Base-by-base conservation (phyloP, 2,113 vertebrate genomes). In the Semnornis frantzii region DNA sequence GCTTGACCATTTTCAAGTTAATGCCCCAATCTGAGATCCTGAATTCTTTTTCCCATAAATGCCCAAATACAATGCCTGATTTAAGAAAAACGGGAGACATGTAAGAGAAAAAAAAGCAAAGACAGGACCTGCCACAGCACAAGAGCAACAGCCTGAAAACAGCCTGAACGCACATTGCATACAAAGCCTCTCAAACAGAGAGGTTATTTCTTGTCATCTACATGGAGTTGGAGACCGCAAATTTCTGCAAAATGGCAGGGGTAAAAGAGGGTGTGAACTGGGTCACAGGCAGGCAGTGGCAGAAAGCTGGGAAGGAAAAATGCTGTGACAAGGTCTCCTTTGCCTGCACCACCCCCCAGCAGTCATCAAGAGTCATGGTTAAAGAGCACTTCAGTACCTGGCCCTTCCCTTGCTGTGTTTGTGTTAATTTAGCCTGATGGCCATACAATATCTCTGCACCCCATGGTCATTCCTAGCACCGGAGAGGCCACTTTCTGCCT, bases 101-200 rank as follows among this genome's bases (percentile, higher is more conserved):
- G n/a, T 34, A 63, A 78, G 34, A 89, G 57, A 77, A 89, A 79
- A 96, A 72, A 44, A 96, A 81, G 50, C 25, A 65, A 69, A 92
- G 34, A 64, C 60, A 55, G 42, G 55, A 75, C 55, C 33, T n/a
- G 31, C 30, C 75, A 63, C n/a, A 55, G 83, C 28, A 70, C 30
- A 20, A 30, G 25, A 23, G 19, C 5, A 4, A 76, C 60, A 89
- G 27, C 65, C 11, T 4, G 1, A 77, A 60, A 27, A 75, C 60
- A 89, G 27, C 65, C 11, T 4, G 1, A 77, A 60, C 30, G 23
- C 3, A 0, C 39, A 48, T 42, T 30, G 20, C 68, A 19, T 3
- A 24, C 37, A 42, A 72, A 70, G 30, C 9, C 6, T 14, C 46
- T 80, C 39, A 69, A 75, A 24, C 15, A 74, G 87, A 79, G 59